Evolutionary conservation across 2,113 vertebrate species (phyloP), one percentile per base, ranked within the genome.

Genomic region (Orthonyx spaldingii): DNA sequence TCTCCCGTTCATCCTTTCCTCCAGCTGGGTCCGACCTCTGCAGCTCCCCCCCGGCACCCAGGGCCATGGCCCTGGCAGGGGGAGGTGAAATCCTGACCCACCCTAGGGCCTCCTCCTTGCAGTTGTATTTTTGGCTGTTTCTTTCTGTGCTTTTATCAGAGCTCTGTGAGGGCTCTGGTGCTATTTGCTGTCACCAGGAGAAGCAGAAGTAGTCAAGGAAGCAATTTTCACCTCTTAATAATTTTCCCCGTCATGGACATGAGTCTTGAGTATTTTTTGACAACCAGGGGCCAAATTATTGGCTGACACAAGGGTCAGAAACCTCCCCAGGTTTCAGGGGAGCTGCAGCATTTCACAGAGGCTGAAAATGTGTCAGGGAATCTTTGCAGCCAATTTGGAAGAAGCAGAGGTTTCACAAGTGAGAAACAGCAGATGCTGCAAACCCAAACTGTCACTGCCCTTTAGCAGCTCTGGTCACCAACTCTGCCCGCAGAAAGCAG

Each of bases 151-250:
- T 60, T 65, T 60, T 39, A 12, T 16, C 77, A 52, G 33, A 24
- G 57, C 49, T 77, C 74, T 17, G 11, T 0, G 9, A 24, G 27
- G 13, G 24, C 26, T 84, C 53, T 22, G 10, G 42, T 19, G 33
- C 32, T 66, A 20, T 41, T 75, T 78, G 9, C 74, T 33, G 70
- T 9, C 52, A 33, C 0, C 0, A 10, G 1, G 20, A 92, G 74
- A 46, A 53, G 37, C 16, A 81, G 65, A 19, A 60, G 50, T 70
- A 89, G 63, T 7, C 56, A 60, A 81, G 85, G 52, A 84, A 91
- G 77, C 37, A 91, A 90, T 94, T 94, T 88, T 79, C 78, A 66
- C 78, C 59, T 57, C 41, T 60, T 95, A 89, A 91, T 52, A 44
- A 82, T 41, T 59, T 24, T 26, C 33, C 14, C 39, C 9, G 3